These are phyloP conservation scores for Automeris io DNA, from an alignment of 2,888 invertebrate species.

Conservation along the genomic window DNA sequence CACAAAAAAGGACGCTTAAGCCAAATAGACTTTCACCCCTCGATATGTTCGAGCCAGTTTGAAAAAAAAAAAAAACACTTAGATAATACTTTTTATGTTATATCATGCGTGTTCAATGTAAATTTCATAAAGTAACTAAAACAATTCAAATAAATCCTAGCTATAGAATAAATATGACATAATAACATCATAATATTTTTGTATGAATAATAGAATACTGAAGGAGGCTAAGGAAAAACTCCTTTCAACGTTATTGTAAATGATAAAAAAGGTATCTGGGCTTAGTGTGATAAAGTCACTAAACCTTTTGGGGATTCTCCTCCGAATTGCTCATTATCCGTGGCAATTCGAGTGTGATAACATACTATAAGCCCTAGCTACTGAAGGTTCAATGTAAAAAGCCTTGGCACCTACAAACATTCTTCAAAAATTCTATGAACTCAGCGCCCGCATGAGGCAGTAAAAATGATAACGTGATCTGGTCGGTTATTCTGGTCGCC, in stretches of 20 bases:
- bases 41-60: too few species aligned
- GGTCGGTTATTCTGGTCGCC: conserved; percentile 17
- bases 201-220: too few species aligned
- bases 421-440: conserved; percentile 36
- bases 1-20: too few species aligned
- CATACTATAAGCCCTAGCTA: conserved; percentile 19
- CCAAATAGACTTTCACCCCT: too few species aligned
- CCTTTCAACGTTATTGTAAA: background rate
- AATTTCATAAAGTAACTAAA: too few species aligned
- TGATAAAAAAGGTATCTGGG: background rate
- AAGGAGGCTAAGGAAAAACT: too few species aligned
- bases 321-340: conserved; percentile 21
- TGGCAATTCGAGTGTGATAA: conserved; percentile 23
- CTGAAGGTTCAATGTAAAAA: conserved; percentile 17
- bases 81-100: too few species aligned
- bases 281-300: conserved; percentile 14
- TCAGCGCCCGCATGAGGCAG: conserved; percentile 33
- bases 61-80: too few species aligned
- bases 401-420: conserved; percentile 27
- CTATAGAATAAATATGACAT: too few species aligned
- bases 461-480: conserved; percentile 32
- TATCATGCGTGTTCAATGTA: too few species aligned
- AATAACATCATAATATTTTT: too few species aligned
- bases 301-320: conserved; percentile 11
- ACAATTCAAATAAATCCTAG: too few species aligned